These are phyloP conservation scores for Drosophila malerkotliana DNA, from an alignment of 1,140 invertebrate species.

Conservation along the genomic window DNA sequence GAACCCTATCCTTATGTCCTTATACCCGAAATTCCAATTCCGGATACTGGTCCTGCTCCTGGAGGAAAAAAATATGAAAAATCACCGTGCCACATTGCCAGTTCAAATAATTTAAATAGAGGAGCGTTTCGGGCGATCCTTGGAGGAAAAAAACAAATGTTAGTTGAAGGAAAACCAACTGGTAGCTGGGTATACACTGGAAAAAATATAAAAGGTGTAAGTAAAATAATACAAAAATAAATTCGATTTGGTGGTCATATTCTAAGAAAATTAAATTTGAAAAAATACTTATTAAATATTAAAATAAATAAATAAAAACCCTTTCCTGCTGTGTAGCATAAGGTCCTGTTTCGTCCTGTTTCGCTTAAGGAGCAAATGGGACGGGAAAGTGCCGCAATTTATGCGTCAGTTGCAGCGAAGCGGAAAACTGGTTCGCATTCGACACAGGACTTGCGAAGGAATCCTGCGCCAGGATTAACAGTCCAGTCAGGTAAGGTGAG, in stretches of 20 bases:
- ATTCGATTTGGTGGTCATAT: no score
- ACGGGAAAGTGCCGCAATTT: conserved; percentile 60
- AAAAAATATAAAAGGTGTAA: background rate
- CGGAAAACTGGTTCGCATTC: conserved; percentile 80
- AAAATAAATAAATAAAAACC: background rate
- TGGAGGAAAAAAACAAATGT: conserved; percentile 34
- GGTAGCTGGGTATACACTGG: background rate
- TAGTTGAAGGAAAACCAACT: conserved; percentile 14
- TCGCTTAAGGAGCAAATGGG: conserved; percentile 13
- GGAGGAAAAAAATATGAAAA: conserved; percentile 50
- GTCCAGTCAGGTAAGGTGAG: conserved; percentile 18
- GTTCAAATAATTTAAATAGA: conserved; percentile 69
- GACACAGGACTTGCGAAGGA: conserved; percentile 48
- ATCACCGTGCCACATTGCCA: conserved; percentile 71
- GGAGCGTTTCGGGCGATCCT: background rate
- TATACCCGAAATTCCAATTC: background rate
- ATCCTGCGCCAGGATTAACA: conserved; percentile 36
- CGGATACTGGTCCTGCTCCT: background rate
- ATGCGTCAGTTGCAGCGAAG: conserved; percentile 77
- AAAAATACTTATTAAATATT: background rate
- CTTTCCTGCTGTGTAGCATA: background rate
- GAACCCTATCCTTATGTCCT: background rate
- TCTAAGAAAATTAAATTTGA: no score
- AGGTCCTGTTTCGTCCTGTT: conserved; percentile 23
- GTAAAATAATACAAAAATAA: no score